A percentile compares a stretch with the other conserved stretches of the same genome.
phyloP scores from a whole-genome alignment of 1,140 invertebrate genomes.

The Carcinoscorpius rotundicauda region DNA sequence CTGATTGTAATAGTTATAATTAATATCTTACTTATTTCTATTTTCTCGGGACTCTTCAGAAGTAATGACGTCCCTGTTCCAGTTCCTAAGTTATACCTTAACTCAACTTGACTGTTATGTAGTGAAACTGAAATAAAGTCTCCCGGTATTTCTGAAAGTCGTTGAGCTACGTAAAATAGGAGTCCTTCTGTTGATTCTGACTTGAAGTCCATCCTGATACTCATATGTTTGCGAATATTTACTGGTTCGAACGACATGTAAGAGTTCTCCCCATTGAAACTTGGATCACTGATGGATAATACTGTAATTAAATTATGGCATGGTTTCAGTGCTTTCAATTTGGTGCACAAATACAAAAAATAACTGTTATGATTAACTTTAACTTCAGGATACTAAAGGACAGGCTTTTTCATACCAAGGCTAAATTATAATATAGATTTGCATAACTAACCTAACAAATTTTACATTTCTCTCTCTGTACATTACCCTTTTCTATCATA shows the following conservation, averaged over 20 bases:
- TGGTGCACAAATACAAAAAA: too few relatives aligned
- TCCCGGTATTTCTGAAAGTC: slow-evolving; percentile 13
- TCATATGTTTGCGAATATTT: slow-evolving; percentile 14
- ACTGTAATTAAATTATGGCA: slow-evolving; percentile 5
- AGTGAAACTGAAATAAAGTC: slow-evolving; percentile 15
- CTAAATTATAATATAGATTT: too few relatives aligned
- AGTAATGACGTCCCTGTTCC: slow-evolving; percentile 10
- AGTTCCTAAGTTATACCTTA: slow-evolving; percentile 16
- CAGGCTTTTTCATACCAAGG: too few relatives aligned
- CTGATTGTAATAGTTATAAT: too few relatives aligned
- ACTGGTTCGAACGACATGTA: slow-evolving; percentile 8
- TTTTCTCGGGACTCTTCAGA: slow-evolving; percentile 9
- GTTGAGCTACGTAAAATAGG: slow-evolving; percentile 15
- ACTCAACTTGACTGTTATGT: slow-evolving; percentile 7
- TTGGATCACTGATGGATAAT: slow-evolving; percentile 16
- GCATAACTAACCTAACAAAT: too few relatives aligned
- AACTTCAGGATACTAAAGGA: too few relatives aligned
- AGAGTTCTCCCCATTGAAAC: slow-evolving; percentile 15
- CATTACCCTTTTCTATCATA: too few relatives aligned
- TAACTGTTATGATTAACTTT: too few relatives aligned
- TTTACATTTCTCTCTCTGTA: too few relatives aligned
- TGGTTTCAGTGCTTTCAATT: too few relatives aligned
- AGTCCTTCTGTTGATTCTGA: slow-evolving; percentile 9
- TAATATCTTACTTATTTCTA: slow-evolving; percentile 10
- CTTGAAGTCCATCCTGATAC: slow-evolving; percentile 14